Conservation (phyloP, 2,797 vertebrate species). For the Remorina albescens region DNA sequence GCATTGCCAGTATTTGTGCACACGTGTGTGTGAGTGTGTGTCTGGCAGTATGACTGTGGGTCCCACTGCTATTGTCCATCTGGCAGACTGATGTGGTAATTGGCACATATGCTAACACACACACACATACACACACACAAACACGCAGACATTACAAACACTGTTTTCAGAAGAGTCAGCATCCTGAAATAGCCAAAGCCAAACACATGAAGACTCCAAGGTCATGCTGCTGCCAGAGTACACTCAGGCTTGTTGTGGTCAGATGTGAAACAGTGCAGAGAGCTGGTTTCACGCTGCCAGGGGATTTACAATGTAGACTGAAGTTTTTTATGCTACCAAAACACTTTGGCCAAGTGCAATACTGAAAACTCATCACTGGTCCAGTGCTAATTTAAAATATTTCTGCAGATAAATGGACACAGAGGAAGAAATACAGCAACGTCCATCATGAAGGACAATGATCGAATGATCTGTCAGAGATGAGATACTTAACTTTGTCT, state of each 20-base stretch:
- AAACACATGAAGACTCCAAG: conserved; percentile 31
- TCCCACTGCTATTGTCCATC: conserved; percentile 60
- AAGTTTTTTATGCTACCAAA: conserved; percentile 24
- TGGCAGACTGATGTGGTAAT: conserved; percentile 53
- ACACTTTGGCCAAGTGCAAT: conserved; percentile 31
- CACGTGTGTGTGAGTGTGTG: conserved; percentile 3
- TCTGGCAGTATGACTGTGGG: conserved; percentile 54
- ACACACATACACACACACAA: conserved; percentile 19
- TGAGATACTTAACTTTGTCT: not conserved
- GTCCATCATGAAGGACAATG: no score
- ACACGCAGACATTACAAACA: conserved; percentile 22
- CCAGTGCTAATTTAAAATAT: not conserved
- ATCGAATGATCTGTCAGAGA: no score
- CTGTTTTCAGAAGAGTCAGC: conserved; percentile 36
- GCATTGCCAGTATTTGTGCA: no score
- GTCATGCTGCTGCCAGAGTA: conserved; percentile 37
- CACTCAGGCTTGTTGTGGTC: conserved; percentile 15
- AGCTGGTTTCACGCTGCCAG: conserved; percentile 31
- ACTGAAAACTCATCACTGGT: conserved; percentile 12
- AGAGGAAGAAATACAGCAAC: not conserved
- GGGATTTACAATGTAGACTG: conserved; percentile 40
- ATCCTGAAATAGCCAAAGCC: conserved; percentile 26
- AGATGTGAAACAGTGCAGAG: conserved; percentile 40
- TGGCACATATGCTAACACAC: conserved; percentile 59
- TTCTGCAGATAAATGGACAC: not conserved